These are phyloP conservation scores for Nomada goodeniana DNA, from an alignment of 2,888 invertebrate species.

Conservation along the genomic window DNA sequence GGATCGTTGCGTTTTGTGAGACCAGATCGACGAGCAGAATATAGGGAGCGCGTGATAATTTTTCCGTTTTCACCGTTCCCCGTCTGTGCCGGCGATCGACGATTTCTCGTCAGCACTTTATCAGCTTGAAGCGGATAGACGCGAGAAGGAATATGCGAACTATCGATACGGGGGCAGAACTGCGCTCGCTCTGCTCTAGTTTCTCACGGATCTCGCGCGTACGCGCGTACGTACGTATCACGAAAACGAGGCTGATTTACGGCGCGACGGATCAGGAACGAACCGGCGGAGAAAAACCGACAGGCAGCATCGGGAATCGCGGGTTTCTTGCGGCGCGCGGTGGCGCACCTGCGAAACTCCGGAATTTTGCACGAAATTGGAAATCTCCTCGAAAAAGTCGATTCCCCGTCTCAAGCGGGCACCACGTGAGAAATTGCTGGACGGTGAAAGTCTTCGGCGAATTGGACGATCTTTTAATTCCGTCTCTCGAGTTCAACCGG, in stretches of 20 bases:
- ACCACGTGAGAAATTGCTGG: constrained; percentile 43
- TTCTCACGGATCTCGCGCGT: constrained; percentile 52
- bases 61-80: too few relatives aligned
- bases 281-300: constrained; percentile 55
- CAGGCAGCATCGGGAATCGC: constrained; percentile 41
- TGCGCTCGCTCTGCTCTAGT: constrained; percentile 50
- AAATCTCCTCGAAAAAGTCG: constrained; percentile 51
- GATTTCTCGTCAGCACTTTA: too few relatives aligned
- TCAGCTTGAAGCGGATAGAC: too few relatives aligned
- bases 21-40: too few relatives aligned
- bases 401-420: constrained; percentile 15
- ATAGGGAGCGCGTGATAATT: too few relatives aligned
- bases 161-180: constrained; percentile 23
- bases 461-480: neutral
- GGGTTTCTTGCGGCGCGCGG: constrained; percentile 51
- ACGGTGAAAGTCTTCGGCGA: constrained; percentile 39
- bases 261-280: constrained; percentile 53
- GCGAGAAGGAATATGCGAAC: neutral
- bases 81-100: too few relatives aligned
- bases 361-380: constrained; percentile 61
- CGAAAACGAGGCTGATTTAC: constrained; percentile 67
- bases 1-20: too few relatives aligned
- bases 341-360: constrained; percentile 46
- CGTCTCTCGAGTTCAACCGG: too few relatives aligned
- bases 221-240: constrained; percentile 21